Base-by-base conservation (phyloP, 2,113 vertebrate species). In the Stictonetta naevosa region DNA sequence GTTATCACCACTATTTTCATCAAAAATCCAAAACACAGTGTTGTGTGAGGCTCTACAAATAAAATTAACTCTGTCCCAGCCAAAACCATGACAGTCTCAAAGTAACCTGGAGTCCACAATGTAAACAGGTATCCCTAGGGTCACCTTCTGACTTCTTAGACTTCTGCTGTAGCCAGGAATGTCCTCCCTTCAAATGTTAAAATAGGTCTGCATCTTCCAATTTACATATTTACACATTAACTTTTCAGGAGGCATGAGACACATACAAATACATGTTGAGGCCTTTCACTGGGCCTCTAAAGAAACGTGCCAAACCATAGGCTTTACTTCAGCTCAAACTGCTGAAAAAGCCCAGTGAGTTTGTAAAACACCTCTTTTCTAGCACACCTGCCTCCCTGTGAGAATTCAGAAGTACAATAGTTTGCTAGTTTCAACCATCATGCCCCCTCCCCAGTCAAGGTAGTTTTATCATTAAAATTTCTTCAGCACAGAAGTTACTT, bases 401-500 rank as follows among this genome's bases (percentile, higher is more conserved):
- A 86, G 87, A 94, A 80, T 55, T 55, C 59, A 48, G 58, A 68
- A 88, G 62, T 50, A 83, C 88, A 69, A 69, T 36, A 63, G 55
- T 40, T 88, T 81, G 2, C n/a, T 26, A 15, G 8, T 38, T 53
- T 26, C 20, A 72, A 53, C 34, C 19, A 72, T 38, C 50, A 31
- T 13, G 4, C 40, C 69, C 72, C 50, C 36, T 90, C 34, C 77
- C 10, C 53, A 68, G 8, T 92, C 77, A 79, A 91, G 89, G 73
- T 11, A 83, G 71, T 14, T 95, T 89, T 94, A 91, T 96, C 84
- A 91, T 90, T 75, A 92, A 84, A 93, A 94, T 95, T 79, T 93
- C 77, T 67, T 82, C 1, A 78, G 73, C 34, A 67, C 73, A 59
- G n/a, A 77, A 77, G 46, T 71, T 77, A 90, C 48, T 93, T 86